Conservation (phyloP, 2,113 vertebrate genomes). For the human region GRCh38 chr14:54709501-54710000, state of each 20-base stretch:
- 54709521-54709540: background rate
- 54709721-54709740: background rate
- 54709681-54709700: background rate
- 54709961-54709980: background rate
- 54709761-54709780: background rate
- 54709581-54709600: slow-evolving; percentile 12
- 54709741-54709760: background rate
- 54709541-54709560: background rate
- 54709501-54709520: background rate
- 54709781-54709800: background rate
- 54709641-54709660: background rate
- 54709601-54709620: background rate
- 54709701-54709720: background rate
- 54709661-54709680: background rate
- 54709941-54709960: background rate
- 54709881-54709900: background rate
- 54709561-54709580: background rate
- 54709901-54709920: background rate
- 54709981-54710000: background rate
- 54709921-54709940: background rate
- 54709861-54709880: background rate
- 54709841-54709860: background rate
- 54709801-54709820: background rate
- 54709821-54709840: background rate
- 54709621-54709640: background rate